Conservation (phyloP, 2,888 invertebrate species). For the Papilio elwesi region DNA sequence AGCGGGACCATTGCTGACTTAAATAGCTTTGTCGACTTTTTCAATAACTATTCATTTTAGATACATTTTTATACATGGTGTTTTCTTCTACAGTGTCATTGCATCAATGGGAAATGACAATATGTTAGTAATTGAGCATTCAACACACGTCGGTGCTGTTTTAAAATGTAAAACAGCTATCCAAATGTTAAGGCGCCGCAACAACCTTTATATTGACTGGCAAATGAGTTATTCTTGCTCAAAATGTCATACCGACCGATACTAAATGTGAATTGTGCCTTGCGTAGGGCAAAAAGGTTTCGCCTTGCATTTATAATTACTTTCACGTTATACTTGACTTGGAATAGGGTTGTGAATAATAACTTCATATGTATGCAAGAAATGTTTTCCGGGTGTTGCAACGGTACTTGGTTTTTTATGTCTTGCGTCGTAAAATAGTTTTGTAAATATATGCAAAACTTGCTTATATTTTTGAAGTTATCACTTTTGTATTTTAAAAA, state of each 20-base stretch:
- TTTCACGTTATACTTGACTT: slow-evolving; percentile 19
- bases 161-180: slow-evolving; percentile 34
- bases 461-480: background rate
- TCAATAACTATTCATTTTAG: slow-evolving; percentile 1
- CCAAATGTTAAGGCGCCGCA: slow-evolving; percentile 10
- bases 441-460: background rate
- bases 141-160: slow-evolving; percentile 45
- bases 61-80: slow-evolving; percentile 17
- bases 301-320: slow-evolving; percentile 56
- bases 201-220: slow-evolving; percentile 15
- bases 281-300: slow-evolving; percentile 51
- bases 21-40: background rate
- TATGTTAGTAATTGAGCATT: slow-evolving; percentile 57
- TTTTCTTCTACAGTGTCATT: slow-evolving; percentile 25
- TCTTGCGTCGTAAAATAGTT: background rate
- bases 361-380: background rate
- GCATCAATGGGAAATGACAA: slow-evolving; percentile 43
- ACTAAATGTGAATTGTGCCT: slow-evolving; percentile 26
- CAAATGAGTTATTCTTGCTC: slow-evolving; percentile 18
- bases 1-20: background rate
- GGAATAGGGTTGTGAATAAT: slow-evolving; percentile 24
- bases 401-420: slow-evolving; percentile 8
- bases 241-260: background rate
- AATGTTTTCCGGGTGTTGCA: slow-evolving; percentile 1
- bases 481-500: background rate